phyloP scores from a whole-genome alignment of 2,888 invertebrate genomes.

The Trachelus stipa region DNA sequence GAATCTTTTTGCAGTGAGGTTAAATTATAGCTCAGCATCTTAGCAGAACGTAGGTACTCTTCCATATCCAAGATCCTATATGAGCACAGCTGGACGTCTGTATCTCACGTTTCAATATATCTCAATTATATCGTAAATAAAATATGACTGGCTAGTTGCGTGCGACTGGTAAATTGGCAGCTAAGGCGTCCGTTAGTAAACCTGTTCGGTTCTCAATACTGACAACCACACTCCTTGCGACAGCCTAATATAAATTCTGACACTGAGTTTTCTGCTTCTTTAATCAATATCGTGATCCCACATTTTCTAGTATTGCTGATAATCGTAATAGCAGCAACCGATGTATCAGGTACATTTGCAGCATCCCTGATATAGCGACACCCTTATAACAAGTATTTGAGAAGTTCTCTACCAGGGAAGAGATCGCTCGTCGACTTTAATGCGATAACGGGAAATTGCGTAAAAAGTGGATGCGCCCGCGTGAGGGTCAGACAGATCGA shows the following conservation, averaged over 20 bases:
- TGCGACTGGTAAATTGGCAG: constrained; percentile 55
- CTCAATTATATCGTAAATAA: constrained; percentile 63
- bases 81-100: constrained; percentile 51
- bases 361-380: too few relatives aligned
- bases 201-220: too few relatives aligned
- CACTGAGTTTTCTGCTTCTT: too few relatives aligned
- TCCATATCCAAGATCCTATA: constrained; percentile 20
- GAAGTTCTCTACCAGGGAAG: too few relatives aligned
- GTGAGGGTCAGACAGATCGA: constrained; percentile 19
- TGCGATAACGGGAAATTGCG: constrained; percentile 30
- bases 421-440: constrained; percentile 15
- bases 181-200: constrained; percentile 25
- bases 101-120: constrained; percentile 58
- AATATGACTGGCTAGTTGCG: constrained; percentile 57
- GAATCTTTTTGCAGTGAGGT: constrained; percentile 37
- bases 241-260: too few relatives aligned
- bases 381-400: too few relatives aligned
- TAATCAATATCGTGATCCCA: too few relatives aligned
- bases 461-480: constrained; percentile 19
- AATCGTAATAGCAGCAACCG: too few relatives aligned
- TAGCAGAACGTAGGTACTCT: constrained; percentile 30
- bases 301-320: too few relatives aligned
- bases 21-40: constrained; percentile 39
- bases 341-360: too few relatives aligned
- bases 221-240: too few relatives aligned